Conservation (phyloP, 2,797 vertebrate species). For the Coranthus polyacanthus region DNA sequence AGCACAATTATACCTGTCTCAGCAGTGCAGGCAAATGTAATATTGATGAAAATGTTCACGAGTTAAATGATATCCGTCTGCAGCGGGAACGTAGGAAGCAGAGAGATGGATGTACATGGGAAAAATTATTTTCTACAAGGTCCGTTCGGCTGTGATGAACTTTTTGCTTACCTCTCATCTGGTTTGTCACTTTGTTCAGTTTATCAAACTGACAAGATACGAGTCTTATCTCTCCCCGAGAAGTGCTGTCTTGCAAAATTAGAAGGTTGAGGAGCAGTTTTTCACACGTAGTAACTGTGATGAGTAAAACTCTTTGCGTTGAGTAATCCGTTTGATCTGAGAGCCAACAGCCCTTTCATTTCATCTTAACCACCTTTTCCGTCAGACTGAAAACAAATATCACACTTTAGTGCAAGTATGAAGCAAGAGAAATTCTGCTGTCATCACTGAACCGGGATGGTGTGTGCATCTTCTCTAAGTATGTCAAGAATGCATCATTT, state of each 20-base stretch:
- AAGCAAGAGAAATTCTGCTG: neutral
- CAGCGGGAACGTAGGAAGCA: conserved; percentile 27
- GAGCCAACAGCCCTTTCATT: neutral
- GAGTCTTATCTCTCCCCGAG: conserved; percentile 20
- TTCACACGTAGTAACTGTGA: conserved; percentile 2
- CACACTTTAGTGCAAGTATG: neutral
- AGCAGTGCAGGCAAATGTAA: conserved; percentile 76
- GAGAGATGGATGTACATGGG: conserved; percentile 31
- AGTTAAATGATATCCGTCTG: conserved; percentile 67
- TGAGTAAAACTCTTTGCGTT: conserved; percentile 16
- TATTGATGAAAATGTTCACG: conserved; percentile 78
- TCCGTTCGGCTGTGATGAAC: conserved; percentile 36
- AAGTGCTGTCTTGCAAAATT: conserved; percentile 23
- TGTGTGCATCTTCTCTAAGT: neutral
- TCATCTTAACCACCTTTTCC: conserved; percentile 1
- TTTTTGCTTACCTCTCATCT: conserved; percentile 26
- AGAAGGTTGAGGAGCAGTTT: conserved; percentile 16
- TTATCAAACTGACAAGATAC: conserved; percentile 47
- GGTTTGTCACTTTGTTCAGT: conserved; percentile 36
- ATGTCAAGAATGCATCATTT: neutral
- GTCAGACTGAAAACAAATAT: neutral
- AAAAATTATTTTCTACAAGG: conserved; percentile 37
- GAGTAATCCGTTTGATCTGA: neutral
- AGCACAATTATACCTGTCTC: conserved; percentile 79
- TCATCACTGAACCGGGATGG: neutral